Evolutionary conservation across 2,888 invertebrate genomes (phyloP).

Genomic region (Agrotis exclamationis): DNA sequence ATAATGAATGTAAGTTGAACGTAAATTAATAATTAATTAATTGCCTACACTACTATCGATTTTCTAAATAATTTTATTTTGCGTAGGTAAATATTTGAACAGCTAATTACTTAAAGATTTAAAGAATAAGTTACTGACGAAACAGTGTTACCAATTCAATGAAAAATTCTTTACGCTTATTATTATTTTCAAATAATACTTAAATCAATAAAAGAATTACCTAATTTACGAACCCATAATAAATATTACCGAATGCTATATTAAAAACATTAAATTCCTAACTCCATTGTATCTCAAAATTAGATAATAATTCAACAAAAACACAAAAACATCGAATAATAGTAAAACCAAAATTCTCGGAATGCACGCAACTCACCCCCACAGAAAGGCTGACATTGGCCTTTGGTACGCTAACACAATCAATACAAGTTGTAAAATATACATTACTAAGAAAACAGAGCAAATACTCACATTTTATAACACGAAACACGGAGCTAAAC

Average conservation of each 20-base stretch:
- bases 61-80: neutral
- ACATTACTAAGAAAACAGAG: slow-evolving; percentile 66
- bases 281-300: no score
- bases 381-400: slow-evolving; percentile 85
- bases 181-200: neutral
- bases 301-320: neutral
- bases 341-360: slow-evolving; percentile 51
- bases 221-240: neutral
- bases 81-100: neutral
- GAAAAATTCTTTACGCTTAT: neutral
- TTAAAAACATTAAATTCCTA: no score
- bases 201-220: neutral
- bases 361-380: slow-evolving; percentile 63
- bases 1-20: neutral
- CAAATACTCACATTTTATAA: slow-evolving; percentile 78
- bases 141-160: neutral
- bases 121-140: no score
- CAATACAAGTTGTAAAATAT: slow-evolving; percentile 79
- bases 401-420: slow-evolving; percentile 81
- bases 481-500: slow-evolving; percentile 72
- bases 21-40: slow-evolving; percentile 10
- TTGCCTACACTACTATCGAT: slow-evolving; percentile 8
- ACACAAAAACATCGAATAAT: neutral
- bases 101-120: no score
- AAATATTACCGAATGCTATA: neutral